Evolutionary conservation across 2,888 invertebrate genomes (phyloP).

Genomic region (Xestia ashworthii): DNA sequence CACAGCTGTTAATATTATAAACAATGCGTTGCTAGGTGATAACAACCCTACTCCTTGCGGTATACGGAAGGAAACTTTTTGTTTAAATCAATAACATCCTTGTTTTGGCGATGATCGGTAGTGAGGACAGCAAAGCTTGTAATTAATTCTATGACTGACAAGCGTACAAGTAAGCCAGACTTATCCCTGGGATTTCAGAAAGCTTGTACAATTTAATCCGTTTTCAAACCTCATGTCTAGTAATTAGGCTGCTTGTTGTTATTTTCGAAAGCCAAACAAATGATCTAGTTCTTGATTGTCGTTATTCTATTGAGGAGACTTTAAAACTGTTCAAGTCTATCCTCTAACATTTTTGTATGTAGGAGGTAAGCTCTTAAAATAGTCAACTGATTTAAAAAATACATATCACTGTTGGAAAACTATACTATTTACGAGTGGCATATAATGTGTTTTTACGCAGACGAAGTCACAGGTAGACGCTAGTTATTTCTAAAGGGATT

Average conservation of each 20-base stretch:
- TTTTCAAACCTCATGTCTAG: neutral
- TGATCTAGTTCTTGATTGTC: neutral
- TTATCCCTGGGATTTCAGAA: neutral
- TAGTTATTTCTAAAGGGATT: neutral
- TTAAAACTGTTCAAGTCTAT: neutral
- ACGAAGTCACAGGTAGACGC: neutral
- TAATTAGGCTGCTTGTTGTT: neutral
- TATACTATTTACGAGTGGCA: neutral
- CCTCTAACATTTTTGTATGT: neutral
- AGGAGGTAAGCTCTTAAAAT: neutral
- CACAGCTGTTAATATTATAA: constrained; percentile 68
- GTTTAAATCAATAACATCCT: constrained; percentile 56
- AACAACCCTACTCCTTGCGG: constrained; percentile 45
- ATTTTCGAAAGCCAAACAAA: neutral
- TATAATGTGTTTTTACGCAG: neutral
- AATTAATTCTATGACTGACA: neutral
- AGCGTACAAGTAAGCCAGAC: neutral
- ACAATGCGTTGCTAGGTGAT: constrained; percentile 72
- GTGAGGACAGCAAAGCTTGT: neutral
- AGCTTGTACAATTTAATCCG: neutral
- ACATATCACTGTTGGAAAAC: neutral
- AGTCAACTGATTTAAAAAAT: neutral
- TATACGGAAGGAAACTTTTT: constrained; percentile 35
- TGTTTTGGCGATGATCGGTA: constrained; percentile 10
- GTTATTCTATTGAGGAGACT: neutral